Base-by-base conservation (phyloP, 2,888 invertebrate genomes). In the Nebria brevicollis region DNA sequence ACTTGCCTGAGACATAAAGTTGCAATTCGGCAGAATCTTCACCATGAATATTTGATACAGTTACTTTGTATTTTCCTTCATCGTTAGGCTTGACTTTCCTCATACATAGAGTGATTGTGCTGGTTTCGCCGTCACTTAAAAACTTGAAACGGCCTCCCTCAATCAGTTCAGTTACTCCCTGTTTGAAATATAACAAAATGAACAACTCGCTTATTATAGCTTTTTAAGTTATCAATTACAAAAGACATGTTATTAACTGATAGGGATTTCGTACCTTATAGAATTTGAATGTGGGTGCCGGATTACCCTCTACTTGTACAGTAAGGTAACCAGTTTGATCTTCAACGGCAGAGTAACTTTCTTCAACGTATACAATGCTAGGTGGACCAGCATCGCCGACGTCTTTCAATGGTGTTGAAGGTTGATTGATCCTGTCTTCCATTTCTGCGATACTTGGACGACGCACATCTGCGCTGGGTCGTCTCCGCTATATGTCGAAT, bases 141-240 rank as follows among this genome's bases (percentile, higher is more conserved):
- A 97, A 96, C 89, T 97, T 98, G 90, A 97, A 98, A 83, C 98
- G 94, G 84, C 98, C 99, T 85, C 98, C 97, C 89, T 97, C 97
- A 87, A 97, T 94, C 86, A 98, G 96, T 90, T 97, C 97, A 43
- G 95, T 94, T 86, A 97, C 95, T 85, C 97, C 97, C 91, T 91
- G 83, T 78, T 84, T 82, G 66, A 74, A 78, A 83, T 15, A 74
- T 76, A 34, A 70, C 3, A 25, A 25, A 25, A n/a, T 34, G 34
- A 34, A 34, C 34, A 34, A 34, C 34, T 20, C 13, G 64, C 15
- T 43, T 11, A 68, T 41, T 11, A 70, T 15, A 70, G 5, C 26
- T 34, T 20, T 65, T 43, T 15, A 72, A 72, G 15, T 54, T 43
- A 70, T 26, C 13, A 25, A 7, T 42, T 15, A 7, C 15, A 72